phyloP scores from a whole-genome alignment of 2,113 vertebrate species.

The Ictalurus furcatus region DNA sequence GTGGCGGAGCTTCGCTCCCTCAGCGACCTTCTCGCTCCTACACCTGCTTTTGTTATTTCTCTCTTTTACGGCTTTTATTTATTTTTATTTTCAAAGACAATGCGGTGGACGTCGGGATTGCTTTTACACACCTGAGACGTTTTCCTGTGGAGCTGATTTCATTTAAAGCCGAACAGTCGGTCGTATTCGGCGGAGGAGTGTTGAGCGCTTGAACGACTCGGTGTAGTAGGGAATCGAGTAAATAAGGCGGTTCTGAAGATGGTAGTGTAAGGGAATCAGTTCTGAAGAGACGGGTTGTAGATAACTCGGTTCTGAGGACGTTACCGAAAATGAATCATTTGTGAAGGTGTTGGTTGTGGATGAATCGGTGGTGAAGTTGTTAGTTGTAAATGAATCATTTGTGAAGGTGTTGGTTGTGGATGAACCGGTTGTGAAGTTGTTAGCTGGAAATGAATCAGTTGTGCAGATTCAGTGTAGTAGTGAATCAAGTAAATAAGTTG shows the following conservation, averaged over 20 bases:
- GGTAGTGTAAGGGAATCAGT: not conserved
- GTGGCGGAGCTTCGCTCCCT: conserved; percentile 21
- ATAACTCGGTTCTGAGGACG: not conserved
- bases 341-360: not conserved
- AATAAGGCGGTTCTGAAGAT: not conserved
- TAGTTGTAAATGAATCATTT: not conserved
- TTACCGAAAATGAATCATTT: not conserved
- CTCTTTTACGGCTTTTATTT: not conserved
- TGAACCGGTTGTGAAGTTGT: not conserved
- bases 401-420: not conserved
- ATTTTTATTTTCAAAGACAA: not conserved
- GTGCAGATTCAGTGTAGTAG: not conserved
- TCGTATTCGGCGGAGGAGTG: not conserved
- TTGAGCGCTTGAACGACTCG: too few species aligned
- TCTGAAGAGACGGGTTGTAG: not conserved
- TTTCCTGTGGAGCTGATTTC: not conserved
- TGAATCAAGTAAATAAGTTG: too few species aligned
- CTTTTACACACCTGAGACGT: not conserved
- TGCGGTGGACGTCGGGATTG: not conserved
- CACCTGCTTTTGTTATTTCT: conserved; percentile 29
- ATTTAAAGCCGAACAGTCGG: not conserved
- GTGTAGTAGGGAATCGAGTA: not conserved
- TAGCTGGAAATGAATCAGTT: not conserved
- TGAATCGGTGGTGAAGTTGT: too few species aligned
- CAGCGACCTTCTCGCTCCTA: conserved; percentile 9